A percentile compares a stretch with the other conserved stretches of the same genome.
These are phyloP conservation scores for Rhabdophis nuchalis DNA, from an alignment of 2,797 vertebrate species.

Conservation along the genomic window DNA sequence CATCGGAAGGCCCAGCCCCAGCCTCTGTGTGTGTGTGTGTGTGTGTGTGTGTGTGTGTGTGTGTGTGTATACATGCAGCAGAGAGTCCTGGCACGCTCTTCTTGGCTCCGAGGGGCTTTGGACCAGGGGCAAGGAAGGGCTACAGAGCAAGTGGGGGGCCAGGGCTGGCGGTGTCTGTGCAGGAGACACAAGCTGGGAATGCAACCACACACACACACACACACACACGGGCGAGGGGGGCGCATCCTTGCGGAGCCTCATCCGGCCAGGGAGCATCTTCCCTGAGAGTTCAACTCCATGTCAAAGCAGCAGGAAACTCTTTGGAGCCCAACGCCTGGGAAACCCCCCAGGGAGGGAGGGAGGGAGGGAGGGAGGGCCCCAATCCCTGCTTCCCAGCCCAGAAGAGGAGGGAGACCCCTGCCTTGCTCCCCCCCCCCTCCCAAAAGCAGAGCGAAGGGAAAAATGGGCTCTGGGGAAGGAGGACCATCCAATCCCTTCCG, in stretches of 20 bases:
- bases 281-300: background rate
- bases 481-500: too few species aligned
- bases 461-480: too few species aligned
- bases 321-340: slow-evolving; percentile 2
- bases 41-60: background rate
- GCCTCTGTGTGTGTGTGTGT: too few species aligned
- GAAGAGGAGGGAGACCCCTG: background rate
- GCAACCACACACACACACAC: too few species aligned
- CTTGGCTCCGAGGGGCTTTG: background rate
- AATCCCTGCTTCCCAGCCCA: background rate
- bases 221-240: too few species aligned
- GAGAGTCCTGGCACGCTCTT: background rate
- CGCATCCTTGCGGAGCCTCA: background rate
- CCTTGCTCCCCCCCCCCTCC: background rate
- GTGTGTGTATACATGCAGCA: background rate
- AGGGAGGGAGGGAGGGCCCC: too few species aligned
- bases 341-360: background rate
- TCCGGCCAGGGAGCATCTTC: background rate
- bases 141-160: background rate
- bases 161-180: too few species aligned
- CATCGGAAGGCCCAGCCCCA: background rate
- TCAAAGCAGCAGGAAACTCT: background rate
- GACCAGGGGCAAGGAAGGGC: background rate
- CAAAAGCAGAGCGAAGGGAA: background rate
- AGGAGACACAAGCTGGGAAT: too few species aligned